A percentile compares a stretch with the other conserved stretches of the same genome.
Evolutionary conservation across 2,888 invertebrate species (phyloP).

Genomic region (Callyntrura sp.): DNA sequence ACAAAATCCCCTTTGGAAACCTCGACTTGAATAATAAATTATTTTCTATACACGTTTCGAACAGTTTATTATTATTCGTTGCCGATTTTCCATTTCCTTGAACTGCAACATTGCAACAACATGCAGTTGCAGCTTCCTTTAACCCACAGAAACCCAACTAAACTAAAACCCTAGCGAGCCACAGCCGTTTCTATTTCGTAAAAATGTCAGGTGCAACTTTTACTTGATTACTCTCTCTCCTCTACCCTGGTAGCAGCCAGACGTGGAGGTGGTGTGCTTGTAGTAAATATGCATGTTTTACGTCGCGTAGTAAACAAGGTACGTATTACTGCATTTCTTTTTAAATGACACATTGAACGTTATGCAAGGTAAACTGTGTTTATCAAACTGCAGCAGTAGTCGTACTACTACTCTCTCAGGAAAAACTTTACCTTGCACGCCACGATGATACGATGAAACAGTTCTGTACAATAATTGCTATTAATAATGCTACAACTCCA

Average conservation of each 20-base stretch:
- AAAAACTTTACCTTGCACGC: slow-evolving; percentile 42
- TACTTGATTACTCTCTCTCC: neutral
- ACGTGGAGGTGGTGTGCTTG: neutral
- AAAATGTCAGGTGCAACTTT: slow-evolving; percentile 51
- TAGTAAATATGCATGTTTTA: neutral
- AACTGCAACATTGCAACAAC: neutral
- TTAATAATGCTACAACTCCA: neutral
- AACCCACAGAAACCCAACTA: neutral
- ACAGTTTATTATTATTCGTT: too few species aligned
- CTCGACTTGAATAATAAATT: too few species aligned
- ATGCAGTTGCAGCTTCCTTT: neutral
- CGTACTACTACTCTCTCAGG: neutral
- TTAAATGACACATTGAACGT: slow-evolving; percentile 34
- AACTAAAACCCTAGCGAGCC: neutral
- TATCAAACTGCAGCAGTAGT: too few species aligned
- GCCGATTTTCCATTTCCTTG: neutral
- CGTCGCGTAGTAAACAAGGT: neutral
- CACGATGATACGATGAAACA: slow-evolving; percentile 19
- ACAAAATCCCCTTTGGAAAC: too few species aligned
- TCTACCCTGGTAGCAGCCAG: neutral
- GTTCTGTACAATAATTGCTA: neutral
- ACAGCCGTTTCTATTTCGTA: neutral
- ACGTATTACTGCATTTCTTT: slow-evolving; percentile 48
- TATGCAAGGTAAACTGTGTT: neutral
- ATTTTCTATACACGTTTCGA: too few species aligned